A percentile compares a stretch with the other conserved stretches of the same genome.
These are phyloP conservation scores for Drosophila tripunctata DNA, from an alignment of 2,888 invertebrate genomes.

Conservation along the genomic window DNA sequence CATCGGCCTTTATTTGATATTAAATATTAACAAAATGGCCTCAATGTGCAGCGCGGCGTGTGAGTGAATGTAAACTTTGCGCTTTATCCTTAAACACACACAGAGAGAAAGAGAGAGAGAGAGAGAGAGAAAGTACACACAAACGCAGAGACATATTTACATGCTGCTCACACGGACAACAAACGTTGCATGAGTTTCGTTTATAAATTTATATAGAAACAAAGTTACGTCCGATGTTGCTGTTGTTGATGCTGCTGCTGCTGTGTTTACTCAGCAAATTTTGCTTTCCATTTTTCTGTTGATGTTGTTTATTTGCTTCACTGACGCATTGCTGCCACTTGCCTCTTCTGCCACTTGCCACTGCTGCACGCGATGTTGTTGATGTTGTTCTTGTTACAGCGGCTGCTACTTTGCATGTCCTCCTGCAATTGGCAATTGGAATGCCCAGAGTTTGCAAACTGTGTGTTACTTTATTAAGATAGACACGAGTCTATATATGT, in stretches of 20 bases:
- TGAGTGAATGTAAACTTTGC: slow-evolving; percentile 71
- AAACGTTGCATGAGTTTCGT: slow-evolving; percentile 65
- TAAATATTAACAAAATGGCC: slow-evolving; percentile 82
- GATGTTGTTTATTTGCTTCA: slow-evolving; percentile 69
- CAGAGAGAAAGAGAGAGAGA: slow-evolving; percentile 14
- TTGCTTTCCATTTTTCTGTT: slow-evolving; percentile 52
- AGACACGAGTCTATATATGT: neutral
- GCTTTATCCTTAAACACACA: slow-evolving; percentile 75
- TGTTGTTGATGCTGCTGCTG: neutral
- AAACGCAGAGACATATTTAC: neutral
- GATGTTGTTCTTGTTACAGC: slow-evolving; percentile 10
- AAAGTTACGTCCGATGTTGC: slow-evolving; percentile 44
- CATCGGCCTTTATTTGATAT: slow-evolving; percentile 75
- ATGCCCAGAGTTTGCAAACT: neutral
- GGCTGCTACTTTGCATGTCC: slow-evolving; percentile 52
- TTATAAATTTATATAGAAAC: slow-evolving; percentile 76
- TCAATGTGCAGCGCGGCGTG: slow-evolving; percentile 69
- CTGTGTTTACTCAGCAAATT: slow-evolving; percentile 70
- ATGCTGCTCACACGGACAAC: slow-evolving; percentile 24
- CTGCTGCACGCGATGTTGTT: slow-evolving; percentile 49
- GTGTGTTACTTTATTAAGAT: slow-evolving; percentile 20
- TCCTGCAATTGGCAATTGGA: slow-evolving; percentile 16
- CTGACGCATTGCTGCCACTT: slow-evolving; percentile 66
- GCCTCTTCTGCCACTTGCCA: neutral
- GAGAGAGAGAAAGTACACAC: slow-evolving; percentile 2